These are phyloP conservation scores for Platalea minor DNA, from an alignment of 2,797 vertebrate genomes.

Conservation along the genomic window DNA sequence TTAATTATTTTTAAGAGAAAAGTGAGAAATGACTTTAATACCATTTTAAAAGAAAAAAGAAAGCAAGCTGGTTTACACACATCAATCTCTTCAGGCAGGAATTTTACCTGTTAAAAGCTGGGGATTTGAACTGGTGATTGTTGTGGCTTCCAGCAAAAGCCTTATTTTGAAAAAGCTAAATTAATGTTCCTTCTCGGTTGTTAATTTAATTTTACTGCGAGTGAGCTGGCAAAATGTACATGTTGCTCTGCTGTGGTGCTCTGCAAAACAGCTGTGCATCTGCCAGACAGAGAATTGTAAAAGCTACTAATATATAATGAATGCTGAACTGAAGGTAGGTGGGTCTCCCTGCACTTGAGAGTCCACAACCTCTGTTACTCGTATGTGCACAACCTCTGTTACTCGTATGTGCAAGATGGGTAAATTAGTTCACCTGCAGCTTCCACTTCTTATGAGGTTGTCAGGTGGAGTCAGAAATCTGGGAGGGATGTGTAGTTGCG, in stretches of 20 bases:
- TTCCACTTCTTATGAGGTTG: neutral
- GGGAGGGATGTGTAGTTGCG: fast-evolving
- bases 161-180: conserved; percentile 32
- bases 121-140: neutral
- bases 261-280: neutral
- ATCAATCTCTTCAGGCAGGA: neutral
- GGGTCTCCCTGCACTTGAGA: neutral
- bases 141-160: conserved; percentile 35
- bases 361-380: neutral
- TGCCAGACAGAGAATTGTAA: neutral
- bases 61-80: neutral
- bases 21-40: conserved; percentile 29
- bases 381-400: neutral
- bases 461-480: neutral
- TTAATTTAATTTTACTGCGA: conserved; percentile 49
- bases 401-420: neutral
- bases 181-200: conserved; percentile 1
- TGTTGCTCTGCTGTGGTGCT: neutral
- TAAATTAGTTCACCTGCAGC: neutral
- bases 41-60: neutral
- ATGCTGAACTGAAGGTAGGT: neutral
- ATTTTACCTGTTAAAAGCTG: neutral
- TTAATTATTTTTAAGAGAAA: conserved; percentile 9
- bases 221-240: neutral
- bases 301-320: neutral